These are phyloP conservation scores for Sinohyriopsis cumingii DNA, from an alignment of 2,888 invertebrate species.

Conservation along the genomic window DNA sequence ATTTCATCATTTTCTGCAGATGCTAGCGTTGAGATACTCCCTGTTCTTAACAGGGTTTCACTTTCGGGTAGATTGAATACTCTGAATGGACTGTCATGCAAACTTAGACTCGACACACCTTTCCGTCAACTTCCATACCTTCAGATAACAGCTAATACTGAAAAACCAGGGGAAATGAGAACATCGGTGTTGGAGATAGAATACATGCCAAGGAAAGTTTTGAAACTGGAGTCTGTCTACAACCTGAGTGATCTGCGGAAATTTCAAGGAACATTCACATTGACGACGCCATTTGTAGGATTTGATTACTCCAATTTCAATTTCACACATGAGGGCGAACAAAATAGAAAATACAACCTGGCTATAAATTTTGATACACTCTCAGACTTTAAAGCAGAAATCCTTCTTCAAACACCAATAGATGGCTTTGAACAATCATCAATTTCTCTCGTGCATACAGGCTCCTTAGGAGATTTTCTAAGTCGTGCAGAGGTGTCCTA, in stretches of 20 bases:
- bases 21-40: slow-evolving; percentile 36
- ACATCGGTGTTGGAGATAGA: slow-evolving; percentile 16
- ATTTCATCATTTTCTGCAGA: slow-evolving; percentile 17
- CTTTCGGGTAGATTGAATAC: slow-evolving; percentile 21
- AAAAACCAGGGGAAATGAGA: slow-evolving; percentile 14
- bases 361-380: slow-evolving; percentile 3
- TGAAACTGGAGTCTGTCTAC: too few species aligned
- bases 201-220: slow-evolving; percentile 12
- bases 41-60: slow-evolving; percentile 29
- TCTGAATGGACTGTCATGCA: slow-evolving; percentile 28
- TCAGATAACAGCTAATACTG: slow-evolving; percentile 27
- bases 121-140: slow-evolving; percentile 30
- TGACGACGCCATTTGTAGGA: too few species aligned
- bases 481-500: slow-evolving; percentile 29
- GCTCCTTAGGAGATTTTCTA: slow-evolving; percentile 15
- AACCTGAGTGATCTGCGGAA: too few species aligned
- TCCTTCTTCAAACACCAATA: slow-evolving; percentile 24
- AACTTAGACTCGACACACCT: slow-evolving; percentile 41
- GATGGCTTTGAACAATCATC: slow-evolving; percentile 15
- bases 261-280: slow-evolving; percentile 4
- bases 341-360: background rate
- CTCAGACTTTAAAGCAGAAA: slow-evolving; percentile 5
- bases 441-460: slow-evolving; percentile 10
- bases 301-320: too few species aligned
- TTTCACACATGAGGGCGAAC: too few species aligned